Evolutionary conservation across 2,113 vertebrate genomes (phyloP).

Genomic region (Petaurus breviceps): DNA sequence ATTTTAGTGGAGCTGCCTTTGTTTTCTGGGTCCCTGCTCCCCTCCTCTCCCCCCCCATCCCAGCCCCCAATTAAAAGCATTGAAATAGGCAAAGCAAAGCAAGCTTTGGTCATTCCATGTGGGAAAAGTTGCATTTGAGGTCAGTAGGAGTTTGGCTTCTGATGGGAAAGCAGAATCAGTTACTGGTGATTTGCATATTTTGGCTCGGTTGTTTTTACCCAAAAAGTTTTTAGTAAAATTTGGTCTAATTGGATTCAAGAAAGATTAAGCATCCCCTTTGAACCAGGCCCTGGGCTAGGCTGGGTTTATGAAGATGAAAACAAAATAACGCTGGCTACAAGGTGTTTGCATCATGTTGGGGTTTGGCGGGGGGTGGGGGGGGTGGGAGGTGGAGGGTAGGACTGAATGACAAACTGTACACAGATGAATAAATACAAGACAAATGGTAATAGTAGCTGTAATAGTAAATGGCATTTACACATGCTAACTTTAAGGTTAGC

Average conservation of each 20-base stretch:
- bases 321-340: neutral
- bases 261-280: neutral
- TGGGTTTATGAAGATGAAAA: neutral
- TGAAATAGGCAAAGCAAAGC: neutral
- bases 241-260: neutral
- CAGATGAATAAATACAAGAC: neutral
- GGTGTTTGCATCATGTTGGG: neutral
- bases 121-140: neutral
- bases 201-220: conserved; percentile 55
- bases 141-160: conserved; percentile 49
- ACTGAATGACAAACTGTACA: neutral
- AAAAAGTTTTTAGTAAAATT: conserved; percentile 24
- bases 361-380: too few species aligned
- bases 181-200: conserved; percentile 58
- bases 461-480: neutral
- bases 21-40: neutral
- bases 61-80: neutral
- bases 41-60: neutral
- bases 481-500: neutral
- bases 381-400: neutral
- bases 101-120: conserved; percentile 35
- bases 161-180: conserved; percentile 11
- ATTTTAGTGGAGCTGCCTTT: neutral
- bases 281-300: neutral
- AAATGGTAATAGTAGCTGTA: neutral